These are phyloP conservation scores for Acyrthosiphon pisum DNA, from an alignment of 1,140 invertebrate genomes.

Conservation along the genomic window DNA sequence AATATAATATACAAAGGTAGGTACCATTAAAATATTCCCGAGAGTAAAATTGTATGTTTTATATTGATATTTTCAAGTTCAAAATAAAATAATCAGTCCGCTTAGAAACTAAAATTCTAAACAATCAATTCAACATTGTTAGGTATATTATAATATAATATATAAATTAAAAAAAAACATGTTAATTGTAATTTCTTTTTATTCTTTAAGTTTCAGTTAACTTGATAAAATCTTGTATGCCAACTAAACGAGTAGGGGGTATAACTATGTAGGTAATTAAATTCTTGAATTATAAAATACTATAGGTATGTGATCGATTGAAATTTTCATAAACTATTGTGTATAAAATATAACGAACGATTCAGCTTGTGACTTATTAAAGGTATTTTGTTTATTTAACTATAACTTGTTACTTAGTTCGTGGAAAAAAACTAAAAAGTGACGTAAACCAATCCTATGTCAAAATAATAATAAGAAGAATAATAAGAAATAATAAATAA, in stretches of 20 bases:
- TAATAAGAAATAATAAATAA: neutral
- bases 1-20: conserved; percentile 8
- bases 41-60: neutral
- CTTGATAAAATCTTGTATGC: neutral
- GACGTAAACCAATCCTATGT: neutral
- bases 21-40: neutral
- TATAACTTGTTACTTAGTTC: neutral
- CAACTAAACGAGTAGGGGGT: neutral
- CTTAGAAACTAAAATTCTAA: too few relatives aligned
- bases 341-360: neutral
- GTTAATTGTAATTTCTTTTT: neutral
- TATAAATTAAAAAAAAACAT: too few relatives aligned
- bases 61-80: neutral
- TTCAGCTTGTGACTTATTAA: neutral
- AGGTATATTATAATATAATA: neutral
- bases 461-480: neutral
- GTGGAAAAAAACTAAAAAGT: neutral
- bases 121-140: neutral
- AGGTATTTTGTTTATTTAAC: neutral
- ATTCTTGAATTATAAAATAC: neutral
- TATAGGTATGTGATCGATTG: neutral
- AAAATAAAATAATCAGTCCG: neutral
- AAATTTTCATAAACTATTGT: neutral
- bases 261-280: neutral
- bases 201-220: neutral